Evolutionary conservation across 2,797 vertebrate genomes (phyloP), one percentile per base, ranked within the genome.

Genomic region (Cirrhinus molitorella): DNA sequence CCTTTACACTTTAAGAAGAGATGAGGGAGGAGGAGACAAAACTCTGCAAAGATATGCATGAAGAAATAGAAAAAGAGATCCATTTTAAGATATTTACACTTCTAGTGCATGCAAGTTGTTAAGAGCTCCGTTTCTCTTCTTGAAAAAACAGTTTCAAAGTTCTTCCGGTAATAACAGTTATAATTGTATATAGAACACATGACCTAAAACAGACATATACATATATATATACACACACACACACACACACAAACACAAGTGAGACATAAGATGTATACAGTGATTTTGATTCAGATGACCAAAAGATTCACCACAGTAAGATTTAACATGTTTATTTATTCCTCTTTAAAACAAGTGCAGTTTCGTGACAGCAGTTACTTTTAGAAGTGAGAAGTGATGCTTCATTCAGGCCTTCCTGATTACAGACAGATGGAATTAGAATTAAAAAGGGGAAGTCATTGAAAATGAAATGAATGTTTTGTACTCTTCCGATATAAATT

Each of bases 141-240:
- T n/a, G 3, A 70, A 70, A 70, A 25, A 25, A 61, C 11, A 2
- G 6, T 53, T 53, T 59, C 23, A 6, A 25, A 45, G 1, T 9
- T 68, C 2, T 23, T 23, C 0, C 1, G 0, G 13, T 25, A 9
- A n/a, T n/a, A n/a, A n/a, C n/a, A n/a, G n/a, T n/a, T n/a, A n/a
- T n/a, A n/a, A n/a, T n/a, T n/a, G 19, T 5, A 13, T 13, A 13
- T n/a, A 57, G 9, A 59, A 25, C 11, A 59, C 19, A 55, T 10
- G 5, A 49, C 51, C 7, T 19, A 3, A 51, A 3, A 7, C 19
- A 6, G 2, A 21, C 17, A 51, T 7, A 51, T 51, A 17, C 6
- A 5, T 45, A 16, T 47, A 47, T 40, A 40, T n/a, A n/a, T n/a
- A n/a, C 21, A 12, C 37, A 40, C 0, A 40, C 37, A 40, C 37